These are phyloP conservation scores for Cydia splendana DNA, from an alignment of 1,140 invertebrate genomes.

Conservation along the genomic window DNA sequence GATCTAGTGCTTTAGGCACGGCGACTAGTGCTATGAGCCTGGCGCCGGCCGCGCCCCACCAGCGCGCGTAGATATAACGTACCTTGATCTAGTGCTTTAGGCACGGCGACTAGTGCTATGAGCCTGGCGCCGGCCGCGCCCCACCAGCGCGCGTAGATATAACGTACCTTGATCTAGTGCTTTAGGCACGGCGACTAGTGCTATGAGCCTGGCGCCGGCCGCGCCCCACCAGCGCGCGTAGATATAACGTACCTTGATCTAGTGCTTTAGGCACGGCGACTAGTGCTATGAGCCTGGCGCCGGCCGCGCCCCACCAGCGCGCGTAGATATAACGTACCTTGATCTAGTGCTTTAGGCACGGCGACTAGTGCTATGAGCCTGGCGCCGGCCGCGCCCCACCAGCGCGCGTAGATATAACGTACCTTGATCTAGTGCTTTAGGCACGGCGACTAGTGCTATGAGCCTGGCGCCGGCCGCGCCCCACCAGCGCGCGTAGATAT, in stretches of 20 bases:
- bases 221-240: neutral
- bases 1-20: neutral
- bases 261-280: neutral
- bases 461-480: neutral
- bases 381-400: neutral
- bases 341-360: neutral
- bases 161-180: neutral
- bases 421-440: neutral
- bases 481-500: slow-evolving; percentile 7
- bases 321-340: no score
- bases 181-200: neutral
- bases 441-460: neutral
- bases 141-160: slow-evolving; percentile 7
- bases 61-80: slow-evolving; percentile 4
- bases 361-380: neutral
- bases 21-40: neutral
- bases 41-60: neutral
- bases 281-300: slow-evolving; percentile 1
- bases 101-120: neutral
- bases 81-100: neutral
- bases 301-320: neutral
- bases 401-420: slow-evolving; percentile 4
- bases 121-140: neutral
- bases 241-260: no score
- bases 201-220: neutral